Conservation (phyloP, 1,140 invertebrate species). For the Stenopsyche tienmushanensis region DNA sequence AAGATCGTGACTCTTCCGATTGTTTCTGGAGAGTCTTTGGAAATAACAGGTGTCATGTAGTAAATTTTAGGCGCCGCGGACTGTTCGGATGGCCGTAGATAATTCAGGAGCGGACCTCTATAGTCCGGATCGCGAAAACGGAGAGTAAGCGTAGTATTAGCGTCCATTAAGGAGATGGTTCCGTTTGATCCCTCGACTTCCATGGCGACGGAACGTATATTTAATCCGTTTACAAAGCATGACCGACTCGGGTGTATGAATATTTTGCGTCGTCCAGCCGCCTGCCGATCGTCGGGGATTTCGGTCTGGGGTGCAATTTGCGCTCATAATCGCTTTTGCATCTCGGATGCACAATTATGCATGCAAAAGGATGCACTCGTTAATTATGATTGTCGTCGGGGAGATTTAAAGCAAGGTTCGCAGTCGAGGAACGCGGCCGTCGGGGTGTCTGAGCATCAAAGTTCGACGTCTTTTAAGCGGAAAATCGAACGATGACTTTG, state of each 20-base stretch:
- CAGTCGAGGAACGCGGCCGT: no score
- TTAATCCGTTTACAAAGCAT: not conserved
- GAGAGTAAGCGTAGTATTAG: not conserved
- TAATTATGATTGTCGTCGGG: not conserved
- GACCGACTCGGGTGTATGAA: not conserved
- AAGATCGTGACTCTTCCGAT: no score
- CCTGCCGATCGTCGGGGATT: not conserved
- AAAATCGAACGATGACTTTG: no score
- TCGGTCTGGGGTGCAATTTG: not conserved
- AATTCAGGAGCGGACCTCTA: not conserved
- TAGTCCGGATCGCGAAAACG: not conserved
- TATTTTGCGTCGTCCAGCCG: not conserved
- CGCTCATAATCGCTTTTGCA: not conserved
- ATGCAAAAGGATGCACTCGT: not conserved
- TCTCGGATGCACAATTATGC: not conserved
- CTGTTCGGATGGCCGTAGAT: not conserved
- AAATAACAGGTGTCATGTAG: no score
- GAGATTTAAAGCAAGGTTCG: not conserved
- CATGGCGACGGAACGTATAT: not conserved
- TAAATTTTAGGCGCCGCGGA: no score
- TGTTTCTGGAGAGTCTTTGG: no score
- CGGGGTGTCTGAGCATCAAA: no score
- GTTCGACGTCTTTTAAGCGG: no score
- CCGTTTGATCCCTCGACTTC: not conserved
- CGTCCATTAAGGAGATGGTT: not conserved